Base-by-base conservation (phyloP, 2,113 vertebrate genomes). In the Ptychochromis oligacanthus region DNA sequence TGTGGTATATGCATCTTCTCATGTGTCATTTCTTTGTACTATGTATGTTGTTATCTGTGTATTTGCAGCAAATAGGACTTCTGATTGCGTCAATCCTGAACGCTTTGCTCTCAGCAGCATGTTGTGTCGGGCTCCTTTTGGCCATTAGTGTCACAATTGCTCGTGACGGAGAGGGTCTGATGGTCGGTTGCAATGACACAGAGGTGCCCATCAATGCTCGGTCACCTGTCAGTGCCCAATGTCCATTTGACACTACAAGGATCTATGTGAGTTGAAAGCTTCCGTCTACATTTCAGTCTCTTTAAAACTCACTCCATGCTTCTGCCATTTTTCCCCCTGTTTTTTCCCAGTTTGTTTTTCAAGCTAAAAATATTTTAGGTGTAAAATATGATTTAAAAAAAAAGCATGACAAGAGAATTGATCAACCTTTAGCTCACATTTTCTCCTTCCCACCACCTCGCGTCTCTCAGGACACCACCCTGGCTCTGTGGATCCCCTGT, bases 171-270 rank as follows among this genome's bases (percentile, higher is more conserved):
- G 89, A 36, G 4, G 93, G 85, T 54, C 95, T 99, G 6, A 94
- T 98, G 82, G 24, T 70, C 2, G 97, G 97, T 81, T 99, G 98
- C 91, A 96, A 97, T 64, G 91, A 94, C 36, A 95, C 97, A 0
- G 81, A 93, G 1, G 86, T 96, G 79, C 96, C 96, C 0, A 52
- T 93, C 3, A 95, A 95, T 0, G 95, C 96, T 59, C 96, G 96
- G 0, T 96, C 96, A 52, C 93, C 95, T 0, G 85, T 92, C 0
- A 90, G 91, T 10, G 95, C 95, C 7, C 94, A 93, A 46, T 99
- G 98, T 80, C 96, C 97, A 1, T 99, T 99, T 76, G 97, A 99
- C 86, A 97, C 97, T 52, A 98, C 98, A 0, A 95, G 97, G 56
- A 98, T 99, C 90, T 99, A 97, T 2, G 97, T 98, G 90, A 98